Conservation (phyloP, 2,888 invertebrate species). For the Fabriciana adippe region DNA sequence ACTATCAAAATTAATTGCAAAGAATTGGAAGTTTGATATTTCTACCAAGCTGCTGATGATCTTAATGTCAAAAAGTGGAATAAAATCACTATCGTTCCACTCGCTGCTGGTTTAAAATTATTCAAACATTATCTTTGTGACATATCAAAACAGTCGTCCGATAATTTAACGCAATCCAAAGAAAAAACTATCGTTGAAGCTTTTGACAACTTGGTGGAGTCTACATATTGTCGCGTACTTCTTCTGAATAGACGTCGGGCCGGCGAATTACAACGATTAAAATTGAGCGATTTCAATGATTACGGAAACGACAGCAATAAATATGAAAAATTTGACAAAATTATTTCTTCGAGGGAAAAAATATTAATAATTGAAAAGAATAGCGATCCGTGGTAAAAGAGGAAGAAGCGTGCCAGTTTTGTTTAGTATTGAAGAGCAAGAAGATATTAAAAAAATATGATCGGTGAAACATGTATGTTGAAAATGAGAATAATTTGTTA, state of each 20-base stretch:
- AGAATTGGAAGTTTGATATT: constrained; percentile 32
- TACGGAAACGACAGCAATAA: constrained; percentile 29
- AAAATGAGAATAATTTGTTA: constrained; percentile 34
- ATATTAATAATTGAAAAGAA: constrained; percentile 41
- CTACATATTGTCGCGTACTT: constrained; percentile 16
- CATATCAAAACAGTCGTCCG: constrained; percentile 11
- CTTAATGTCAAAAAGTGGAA: constrained; percentile 37
- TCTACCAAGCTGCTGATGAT: constrained; percentile 34
- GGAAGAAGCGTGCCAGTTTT: constrained; percentile 40
- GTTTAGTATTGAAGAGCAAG: constrained; percentile 39
- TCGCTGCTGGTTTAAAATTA: constrained; percentile 38
- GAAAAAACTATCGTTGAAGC: constrained; percentile 8
- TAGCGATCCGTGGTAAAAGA: constrained; percentile 37
- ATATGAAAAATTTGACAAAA: constrained; percentile 41
- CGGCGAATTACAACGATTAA: constrained; percentile 33
- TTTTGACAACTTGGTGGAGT: constrained; percentile 26
- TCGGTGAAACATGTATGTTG: constrained; percentile 23
- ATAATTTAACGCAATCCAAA: constrained; percentile 23
- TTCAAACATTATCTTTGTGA: constrained; percentile 37
- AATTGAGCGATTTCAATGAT: constrained; percentile 29
- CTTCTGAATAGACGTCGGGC: constrained; percentile 10
- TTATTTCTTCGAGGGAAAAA: constrained; percentile 36
- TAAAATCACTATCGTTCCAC: constrained; percentile 37
- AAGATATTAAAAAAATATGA: constrained; percentile 34
- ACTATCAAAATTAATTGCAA: constrained; percentile 21